Conservation (phyloP, 2,888 invertebrate genomes). For the Parnassius orleans region DNA sequence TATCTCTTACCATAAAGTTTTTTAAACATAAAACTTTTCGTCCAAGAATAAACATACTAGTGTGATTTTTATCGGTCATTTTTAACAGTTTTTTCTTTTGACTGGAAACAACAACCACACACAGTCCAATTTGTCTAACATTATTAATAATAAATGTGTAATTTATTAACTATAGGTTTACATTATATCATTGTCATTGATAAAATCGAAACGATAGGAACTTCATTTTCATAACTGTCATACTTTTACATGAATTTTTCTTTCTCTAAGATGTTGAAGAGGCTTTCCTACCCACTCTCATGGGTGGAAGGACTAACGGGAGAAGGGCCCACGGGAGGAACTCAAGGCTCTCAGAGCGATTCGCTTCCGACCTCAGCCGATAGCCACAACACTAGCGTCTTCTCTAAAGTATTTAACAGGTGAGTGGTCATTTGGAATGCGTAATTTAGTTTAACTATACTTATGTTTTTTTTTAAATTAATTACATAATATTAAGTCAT, state of each 20-base stretch:
- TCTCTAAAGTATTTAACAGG: conserved; percentile 96
- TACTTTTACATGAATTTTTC: neutral
- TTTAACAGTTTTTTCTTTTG: no score
- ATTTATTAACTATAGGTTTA: no score
- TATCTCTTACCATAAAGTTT: neutral
- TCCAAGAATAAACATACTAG: no score
- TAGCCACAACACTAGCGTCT: conserved; percentile 86
- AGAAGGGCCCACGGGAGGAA: conserved; percentile 81
- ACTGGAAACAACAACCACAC: no score
- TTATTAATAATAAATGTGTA: no score
- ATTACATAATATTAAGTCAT: no score
- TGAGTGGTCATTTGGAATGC: conserved; percentile 46
- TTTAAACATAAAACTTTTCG: neutral
- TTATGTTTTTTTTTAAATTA: no score
- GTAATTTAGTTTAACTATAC: neutral
- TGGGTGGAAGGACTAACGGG: conserved; percentile 95
- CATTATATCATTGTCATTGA: no score
- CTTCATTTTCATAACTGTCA: neutral
- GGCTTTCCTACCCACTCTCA: conserved; percentile 93
- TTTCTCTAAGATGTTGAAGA: conserved; percentile 90
- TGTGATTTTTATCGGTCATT: no score
- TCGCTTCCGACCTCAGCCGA: conserved; percentile 82
- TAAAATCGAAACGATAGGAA: neutral
- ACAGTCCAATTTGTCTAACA: no score
- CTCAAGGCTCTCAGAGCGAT: conserved; percentile 74